A percentile compares a stretch with the other conserved stretches of the same genome.
These are phyloP conservation scores for Eulithis testata DNA, from an alignment of 2,888 invertebrate species.

Conservation along the genomic window DNA sequence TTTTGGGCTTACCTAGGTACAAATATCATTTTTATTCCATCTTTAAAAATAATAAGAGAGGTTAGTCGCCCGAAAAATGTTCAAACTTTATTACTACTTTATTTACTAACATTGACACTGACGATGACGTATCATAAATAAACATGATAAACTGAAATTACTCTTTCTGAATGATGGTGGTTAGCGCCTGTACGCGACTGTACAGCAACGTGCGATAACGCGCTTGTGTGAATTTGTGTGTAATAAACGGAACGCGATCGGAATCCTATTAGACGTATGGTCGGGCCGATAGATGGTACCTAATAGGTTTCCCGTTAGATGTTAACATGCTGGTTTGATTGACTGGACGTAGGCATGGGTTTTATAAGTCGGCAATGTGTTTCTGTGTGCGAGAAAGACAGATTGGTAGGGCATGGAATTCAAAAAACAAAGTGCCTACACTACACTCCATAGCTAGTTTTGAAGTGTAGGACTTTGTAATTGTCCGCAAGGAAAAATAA, in stretches of 20 bases:
- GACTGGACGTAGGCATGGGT: conserved; percentile 36
- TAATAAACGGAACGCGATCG: conserved; percentile 75
- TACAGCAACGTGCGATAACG: conserved; percentile 54
- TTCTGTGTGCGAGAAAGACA: not conserved
- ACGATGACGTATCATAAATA: no score
- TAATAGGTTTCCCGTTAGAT: conserved; percentile 69
- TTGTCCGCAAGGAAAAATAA: not conserved
- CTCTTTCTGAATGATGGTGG: not conserved
- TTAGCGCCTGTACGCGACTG: not conserved
- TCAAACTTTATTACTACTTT: no score
- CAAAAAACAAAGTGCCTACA: not conserved
- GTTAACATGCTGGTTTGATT: conserved; percentile 56
- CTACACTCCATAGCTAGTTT: not conserved
- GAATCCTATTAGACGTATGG: conserved; percentile 78
- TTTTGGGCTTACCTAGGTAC: no score
- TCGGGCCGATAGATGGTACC: conserved; percentile 59
- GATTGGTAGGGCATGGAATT: conserved; percentile 7
- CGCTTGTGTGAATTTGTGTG: conserved; percentile 60
- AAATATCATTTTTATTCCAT: no score
- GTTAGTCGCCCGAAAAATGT: no score
- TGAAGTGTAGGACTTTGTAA: not conserved
- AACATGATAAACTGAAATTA: no score
- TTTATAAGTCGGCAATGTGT: conserved; percentile 3
- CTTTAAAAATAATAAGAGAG: no score
- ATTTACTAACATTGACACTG: no score